Evolutionary conservation across 2,797 vertebrate genomes (phyloP).

Genomic region (Hoplostethus atlanticus): DNA sequence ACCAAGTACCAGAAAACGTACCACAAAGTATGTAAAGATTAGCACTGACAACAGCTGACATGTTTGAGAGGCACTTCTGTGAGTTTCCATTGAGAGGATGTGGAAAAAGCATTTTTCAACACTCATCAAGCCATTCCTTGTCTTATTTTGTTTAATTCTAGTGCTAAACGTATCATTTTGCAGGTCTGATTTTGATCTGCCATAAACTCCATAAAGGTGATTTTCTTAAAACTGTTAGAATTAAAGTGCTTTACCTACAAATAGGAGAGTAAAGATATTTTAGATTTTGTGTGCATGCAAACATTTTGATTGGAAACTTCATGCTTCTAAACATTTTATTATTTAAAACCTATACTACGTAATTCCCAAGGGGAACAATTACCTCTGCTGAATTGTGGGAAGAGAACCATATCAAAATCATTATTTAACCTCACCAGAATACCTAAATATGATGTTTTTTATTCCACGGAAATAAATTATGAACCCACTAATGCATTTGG

Average conservation of each 20-base stretch:
- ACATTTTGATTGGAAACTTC: constrained; percentile 1
- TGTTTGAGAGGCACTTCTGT: not conserved
- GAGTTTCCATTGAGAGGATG: constrained; percentile 1
- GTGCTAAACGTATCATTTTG: not conserved
- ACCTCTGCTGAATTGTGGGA: not conserved
- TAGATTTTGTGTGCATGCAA: not conserved
- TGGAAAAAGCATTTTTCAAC: not conserved
- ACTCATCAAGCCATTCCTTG: not conserved
- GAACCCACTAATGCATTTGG: constrained; percentile 1
- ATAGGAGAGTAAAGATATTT: not conserved
- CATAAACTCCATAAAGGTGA: not conserved
- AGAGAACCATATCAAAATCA: not conserved
- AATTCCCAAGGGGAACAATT: not conserved
- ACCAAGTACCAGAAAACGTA: not conserved
- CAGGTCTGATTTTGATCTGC: constrained; percentile 13
- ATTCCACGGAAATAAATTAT: constrained; percentile 11
- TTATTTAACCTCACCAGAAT: not conserved
- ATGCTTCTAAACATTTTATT: not conserved
- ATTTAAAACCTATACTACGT: constrained; percentile 10
- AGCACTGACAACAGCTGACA: not conserved
- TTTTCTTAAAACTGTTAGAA: not conserved
- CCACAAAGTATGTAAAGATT: not conserved
- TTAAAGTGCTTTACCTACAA: not conserved
- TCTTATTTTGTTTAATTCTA: constrained; percentile 4
- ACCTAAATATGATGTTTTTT: not conserved